Conservation (phyloP, 1,140 invertebrate genomes). For the Lethocerus indicus region DNA sequence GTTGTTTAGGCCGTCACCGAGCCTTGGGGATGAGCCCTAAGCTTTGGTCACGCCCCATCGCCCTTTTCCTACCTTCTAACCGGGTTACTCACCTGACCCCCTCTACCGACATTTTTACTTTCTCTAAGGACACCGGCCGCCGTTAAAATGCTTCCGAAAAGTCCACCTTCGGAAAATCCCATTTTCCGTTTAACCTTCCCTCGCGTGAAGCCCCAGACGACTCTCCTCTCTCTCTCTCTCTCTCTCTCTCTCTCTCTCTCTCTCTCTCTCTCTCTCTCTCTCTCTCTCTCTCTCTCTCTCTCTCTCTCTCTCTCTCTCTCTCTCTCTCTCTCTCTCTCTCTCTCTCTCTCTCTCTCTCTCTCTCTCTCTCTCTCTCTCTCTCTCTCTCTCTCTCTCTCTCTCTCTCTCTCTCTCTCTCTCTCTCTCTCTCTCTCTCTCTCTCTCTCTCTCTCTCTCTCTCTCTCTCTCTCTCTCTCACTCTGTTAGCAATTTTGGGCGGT, state of each 20-base stretch:
- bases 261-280: conserved; percentile 8
- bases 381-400: conserved; percentile 8
- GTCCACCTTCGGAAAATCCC: too few relatives aligned
- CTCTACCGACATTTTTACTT: too few relatives aligned
- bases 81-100: too few relatives aligned
- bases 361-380: conserved; percentile 8
- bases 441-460: conserved; percentile 2
- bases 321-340: conserved; percentile 7
- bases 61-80: too few relatives aligned
- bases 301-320: conserved; percentile 5
- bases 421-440: conserved; percentile 1
- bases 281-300: conserved; percentile 6
- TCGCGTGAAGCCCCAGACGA: too few relatives aligned
- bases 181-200: too few relatives aligned
- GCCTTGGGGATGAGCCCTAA: too few relatives aligned
- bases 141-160: too few relatives aligned
- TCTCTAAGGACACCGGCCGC: too few relatives aligned
- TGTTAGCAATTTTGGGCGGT: too few relatives aligned
- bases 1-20: too few relatives aligned
- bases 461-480: conserved; percentile 3
- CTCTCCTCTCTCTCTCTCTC: conserved; percentile 2
- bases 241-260: conserved; percentile 8
- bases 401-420: conserved; percentile 8
- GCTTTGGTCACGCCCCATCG: too few relatives aligned
- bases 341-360: conserved; percentile 7